Base-by-base conservation (phyloP, 2,113 vertebrate species). In the Aspidoscelis tigris region DNA sequence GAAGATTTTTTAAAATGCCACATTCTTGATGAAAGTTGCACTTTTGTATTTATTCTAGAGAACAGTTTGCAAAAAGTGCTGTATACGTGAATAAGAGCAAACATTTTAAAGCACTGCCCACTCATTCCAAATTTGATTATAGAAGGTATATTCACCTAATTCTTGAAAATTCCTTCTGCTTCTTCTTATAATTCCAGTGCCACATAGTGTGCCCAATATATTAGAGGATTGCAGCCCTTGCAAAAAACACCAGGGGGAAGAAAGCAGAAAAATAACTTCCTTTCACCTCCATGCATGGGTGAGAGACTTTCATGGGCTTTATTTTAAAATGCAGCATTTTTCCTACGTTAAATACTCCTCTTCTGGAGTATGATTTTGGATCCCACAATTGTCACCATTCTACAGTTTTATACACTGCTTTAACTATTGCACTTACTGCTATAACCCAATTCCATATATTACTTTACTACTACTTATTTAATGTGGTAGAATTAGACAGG, bases 1-100 rank as follows among this genome's bases (percentile, higher is more conserved):
- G 72, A 76, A 82, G 61, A 84, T 88, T 87, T 61, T 61, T 61
- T 61, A 65, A 86, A 86, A 88, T 85, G 89, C 78, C 80, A 83
- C 90, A 86, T 89, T 89, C 77, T 87, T 87, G 64, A 87, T 50
- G 85, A 75, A 76, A 71, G 74, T 88, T 11, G 18, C 68, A 39
- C 85, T 88, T 92, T 89, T 91, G 91, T 84, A 90, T 90, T 90
- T 87, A 80, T 91, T 91, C 88, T 87, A 26, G 73, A 41, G 83
- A 71, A 87, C 81, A 87, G 78, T 88, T 94, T 79, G 10, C 71
- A 85, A 92, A 91, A 91, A 89, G 43, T 10, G 8, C 47, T 50
- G 47, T 50, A 86, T 80, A 75, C 24, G 83, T 85, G 78, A 90
- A 90, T 88, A 80, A 91, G 91, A 92, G 90, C 91, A 90, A 77